These are phyloP conservation scores for Epinephelus fuscoguttatus DNA, from an alignment of 2,113 vertebrate genomes.

Conservation along the genomic window DNA sequence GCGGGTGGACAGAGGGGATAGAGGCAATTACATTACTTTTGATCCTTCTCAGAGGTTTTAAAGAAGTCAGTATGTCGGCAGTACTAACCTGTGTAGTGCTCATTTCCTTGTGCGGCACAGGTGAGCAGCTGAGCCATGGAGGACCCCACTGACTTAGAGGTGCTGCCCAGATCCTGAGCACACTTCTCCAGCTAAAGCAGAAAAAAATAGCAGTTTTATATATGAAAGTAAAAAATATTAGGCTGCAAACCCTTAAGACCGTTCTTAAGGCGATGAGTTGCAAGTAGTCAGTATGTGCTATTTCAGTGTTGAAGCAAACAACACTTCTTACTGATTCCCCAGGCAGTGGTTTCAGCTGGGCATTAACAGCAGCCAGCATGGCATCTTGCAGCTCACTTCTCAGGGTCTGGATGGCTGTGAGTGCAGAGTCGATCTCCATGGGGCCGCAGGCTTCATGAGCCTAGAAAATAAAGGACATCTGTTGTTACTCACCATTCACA, in stretches of 20 bases:
- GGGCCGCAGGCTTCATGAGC: conserved; percentile 98
- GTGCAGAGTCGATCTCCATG: conserved; percentile 97
- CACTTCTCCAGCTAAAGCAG: conserved; percentile 93
- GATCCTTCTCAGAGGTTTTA: neutral
- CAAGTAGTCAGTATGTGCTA: neutral
- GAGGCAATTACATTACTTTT: neutral
- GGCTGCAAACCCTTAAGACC: neutral
- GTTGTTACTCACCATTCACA: neutral
- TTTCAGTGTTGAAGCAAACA: neutral
- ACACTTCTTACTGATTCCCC: conserved; percentile 90
- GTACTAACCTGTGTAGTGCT: conserved; percentile 95
- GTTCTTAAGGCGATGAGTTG: neutral
- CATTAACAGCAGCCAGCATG: conserved; percentile 90
- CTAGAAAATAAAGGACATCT: conserved; percentile 73
- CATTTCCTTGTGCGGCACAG: conserved; percentile 97
- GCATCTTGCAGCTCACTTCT: conserved; percentile 96
- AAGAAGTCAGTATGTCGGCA: neutral
- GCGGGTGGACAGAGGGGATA: neutral
- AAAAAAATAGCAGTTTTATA: neutral
- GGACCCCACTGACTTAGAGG: conserved; percentile 97
- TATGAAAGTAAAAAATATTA: neutral
- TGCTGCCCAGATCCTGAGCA: conserved; percentile 97
- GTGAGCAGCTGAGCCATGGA: conserved; percentile 98
- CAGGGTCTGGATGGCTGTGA: conserved; percentile 93
- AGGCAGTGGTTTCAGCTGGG: conserved; percentile 94